Evolutionary conservation across 2,888 invertebrate species (phyloP).

Genomic region (Hirtodrosophila cameraria): DNA sequence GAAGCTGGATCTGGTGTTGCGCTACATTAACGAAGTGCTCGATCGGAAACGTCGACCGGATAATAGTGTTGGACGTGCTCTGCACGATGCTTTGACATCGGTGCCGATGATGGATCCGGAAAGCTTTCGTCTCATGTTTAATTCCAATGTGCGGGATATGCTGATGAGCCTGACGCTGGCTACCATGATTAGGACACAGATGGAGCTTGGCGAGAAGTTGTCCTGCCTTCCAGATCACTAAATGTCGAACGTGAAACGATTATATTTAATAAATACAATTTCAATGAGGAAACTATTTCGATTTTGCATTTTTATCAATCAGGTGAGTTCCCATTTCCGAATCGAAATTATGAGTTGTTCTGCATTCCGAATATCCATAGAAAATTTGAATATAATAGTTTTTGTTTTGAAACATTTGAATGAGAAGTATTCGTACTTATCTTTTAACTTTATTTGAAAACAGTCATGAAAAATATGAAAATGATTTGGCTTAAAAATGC

Average conservation of each 20-base stretch:
- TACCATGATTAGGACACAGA: constrained; percentile 52
- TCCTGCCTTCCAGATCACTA: constrained; percentile 38
- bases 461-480: too few species aligned
- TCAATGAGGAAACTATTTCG: too few species aligned
- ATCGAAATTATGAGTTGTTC: too few species aligned
- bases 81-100: constrained; percentile 48
- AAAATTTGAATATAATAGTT: too few species aligned
- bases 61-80: constrained; percentile 51
- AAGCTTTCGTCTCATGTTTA: constrained; percentile 50
- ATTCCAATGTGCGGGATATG: constrained; percentile 42
- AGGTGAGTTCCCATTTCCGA: too few species aligned
- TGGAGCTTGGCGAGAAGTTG: constrained; percentile 59
- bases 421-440: too few species aligned
- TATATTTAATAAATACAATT: too few species aligned
- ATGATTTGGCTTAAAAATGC: too few species aligned
- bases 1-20: constrained; percentile 53
- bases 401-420: too few species aligned
- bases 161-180: constrained; percentile 49
- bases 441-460: too few species aligned
- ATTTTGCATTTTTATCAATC: too few species aligned
- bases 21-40: constrained; percentile 63
- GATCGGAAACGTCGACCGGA: constrained; percentile 54
- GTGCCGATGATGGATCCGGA: constrained; percentile 59
- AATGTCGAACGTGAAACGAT: not conserved
- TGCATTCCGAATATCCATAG: too few species aligned